Percentiles rank a stretch among this genome's conserved stretches.
Conservation (phyloP, 53 echinoderm and acorn worm species). For the Zoroaster sp. region DNA sequence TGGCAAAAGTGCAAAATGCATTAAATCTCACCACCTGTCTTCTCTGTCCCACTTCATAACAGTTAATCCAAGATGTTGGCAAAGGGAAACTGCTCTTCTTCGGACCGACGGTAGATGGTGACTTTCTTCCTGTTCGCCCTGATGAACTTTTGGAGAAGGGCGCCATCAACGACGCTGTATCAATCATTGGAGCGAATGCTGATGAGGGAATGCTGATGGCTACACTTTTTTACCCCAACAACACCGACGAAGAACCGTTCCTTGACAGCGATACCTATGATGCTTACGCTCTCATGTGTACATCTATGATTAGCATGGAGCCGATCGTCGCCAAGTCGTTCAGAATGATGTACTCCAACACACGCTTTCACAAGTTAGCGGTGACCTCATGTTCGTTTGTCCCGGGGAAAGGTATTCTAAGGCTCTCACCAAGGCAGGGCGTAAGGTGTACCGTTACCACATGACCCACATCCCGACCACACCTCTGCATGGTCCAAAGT, state of each 20-base stretch:
- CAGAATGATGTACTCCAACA: conserved; percentile 21
- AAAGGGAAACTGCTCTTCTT: too few species aligned
- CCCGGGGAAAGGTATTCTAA: neutral
- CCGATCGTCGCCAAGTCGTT: neutral
- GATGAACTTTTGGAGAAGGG: neutral
- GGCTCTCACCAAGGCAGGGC: conserved; percentile 11
- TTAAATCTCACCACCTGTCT: too few species aligned
- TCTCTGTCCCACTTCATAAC: too few species aligned
- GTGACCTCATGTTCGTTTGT: too few species aligned
- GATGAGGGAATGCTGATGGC: neutral
- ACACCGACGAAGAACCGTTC: conserved; percentile 21
- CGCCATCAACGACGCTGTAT: conserved; percentile 24
- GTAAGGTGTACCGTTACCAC: too few species aligned
- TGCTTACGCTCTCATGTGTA: neutral
- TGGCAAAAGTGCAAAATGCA: too few species aligned
- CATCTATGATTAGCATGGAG: neutral
- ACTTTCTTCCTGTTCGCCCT: conserved; percentile 6
- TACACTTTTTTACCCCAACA: neutral
- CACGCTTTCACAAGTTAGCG: neutral
- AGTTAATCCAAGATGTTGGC: too few species aligned
- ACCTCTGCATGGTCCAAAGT: neutral
- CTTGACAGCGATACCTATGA: conserved; percentile 3
- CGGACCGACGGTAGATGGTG: conserved; percentile 16
- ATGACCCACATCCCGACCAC: conserved; percentile 14
- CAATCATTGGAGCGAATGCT: conserved; percentile 22